Conservation (phyloP, 2,113 vertebrate species). For the Otolemur garnettii region DNA sequence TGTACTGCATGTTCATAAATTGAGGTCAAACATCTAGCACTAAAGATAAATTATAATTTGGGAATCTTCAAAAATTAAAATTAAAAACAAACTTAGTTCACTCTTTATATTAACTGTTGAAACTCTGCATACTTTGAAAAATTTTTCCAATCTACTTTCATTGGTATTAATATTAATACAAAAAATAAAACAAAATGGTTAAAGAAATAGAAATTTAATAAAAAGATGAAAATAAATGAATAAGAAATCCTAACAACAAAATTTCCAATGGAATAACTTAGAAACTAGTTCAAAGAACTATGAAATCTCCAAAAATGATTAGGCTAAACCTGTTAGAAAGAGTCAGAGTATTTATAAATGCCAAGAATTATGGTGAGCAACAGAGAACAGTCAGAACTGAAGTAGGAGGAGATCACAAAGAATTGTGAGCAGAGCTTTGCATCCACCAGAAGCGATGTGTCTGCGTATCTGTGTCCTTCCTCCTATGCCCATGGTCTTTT, state of each 20-base stretch:
- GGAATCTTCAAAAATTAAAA: conserved; percentile 33
- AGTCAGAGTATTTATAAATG: neutral
- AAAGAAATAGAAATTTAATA: neutral
- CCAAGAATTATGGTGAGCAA: neutral
- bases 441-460: neutral
- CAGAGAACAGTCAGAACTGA: neutral
- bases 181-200: conserved; percentile 15
- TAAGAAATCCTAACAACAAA: neutral
- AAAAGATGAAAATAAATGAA: conserved; percentile 22
- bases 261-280: neutral
- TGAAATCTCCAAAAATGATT: neutral
- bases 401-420: no score
- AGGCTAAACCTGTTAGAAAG: neutral
- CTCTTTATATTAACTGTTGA: neutral
- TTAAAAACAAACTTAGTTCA: neutral
- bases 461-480: neutral
- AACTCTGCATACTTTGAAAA: conserved; percentile 23
- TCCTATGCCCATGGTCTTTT: neutral
- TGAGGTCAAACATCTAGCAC: conserved; percentile 59
- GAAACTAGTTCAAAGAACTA: neutral
- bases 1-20: conserved; percentile 49
- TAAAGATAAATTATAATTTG: conserved; percentile 45
- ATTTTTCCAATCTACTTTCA: conserved; percentile 42
- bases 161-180: neutral
- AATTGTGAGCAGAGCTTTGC: neutral